Base-by-base conservation (phyloP, 1,140 invertebrate genomes). In the Anagrus nilaparvatae region DNA sequence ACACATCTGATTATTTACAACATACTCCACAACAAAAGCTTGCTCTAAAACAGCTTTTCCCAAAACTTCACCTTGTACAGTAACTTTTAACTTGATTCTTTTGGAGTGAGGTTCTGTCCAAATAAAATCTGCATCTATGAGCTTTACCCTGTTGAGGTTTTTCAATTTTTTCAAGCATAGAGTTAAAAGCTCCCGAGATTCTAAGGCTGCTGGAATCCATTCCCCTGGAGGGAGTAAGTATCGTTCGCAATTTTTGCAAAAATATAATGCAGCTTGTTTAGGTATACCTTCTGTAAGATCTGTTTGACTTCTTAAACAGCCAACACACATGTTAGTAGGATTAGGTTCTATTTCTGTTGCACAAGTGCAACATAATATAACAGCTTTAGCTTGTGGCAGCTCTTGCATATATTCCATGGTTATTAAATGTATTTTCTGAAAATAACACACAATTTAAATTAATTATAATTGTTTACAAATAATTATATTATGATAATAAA, bases 21-120 rank as follows among this genome's bases (percentile, higher is more conserved):
- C 78, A 63, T 83, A 99, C 62, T 99, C 96, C 16, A 99, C 92
- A 35, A 97, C 72, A 63, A 99, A 97, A 2, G 87, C 77, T 69
- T 96, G 91, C 55, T 96, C 81, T 2, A 92, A 61, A 28, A 88
- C 73, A n/a, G 84, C 77, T 43, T 83, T 84, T 31, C 79, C 79
- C 51, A 85, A 70, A 3, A 91, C 87, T 75, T 99, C 93, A 47
- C 87, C 92, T 62, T 98, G 92, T n/a, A 99, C 82, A 4, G 89
- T 95, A 35, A 99, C 60, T 71, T 98, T 97, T 0, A 91, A 82
- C 73, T 98, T 99, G 19, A 99, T 80, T 45, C 96, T 76, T 67
- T 93, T 95, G 0, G 95, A 99, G 75, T 99, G 96, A 41, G 96
- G 93, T 60, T 99, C 97, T 23, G 96, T 99, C 95, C 96, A 99